Percentiles rank a stretch among this genome's conserved stretches.
Evolutionary conservation across 2,113 vertebrate genomes (phyloP).

Genomic region (Xiphias gladius): DNA sequence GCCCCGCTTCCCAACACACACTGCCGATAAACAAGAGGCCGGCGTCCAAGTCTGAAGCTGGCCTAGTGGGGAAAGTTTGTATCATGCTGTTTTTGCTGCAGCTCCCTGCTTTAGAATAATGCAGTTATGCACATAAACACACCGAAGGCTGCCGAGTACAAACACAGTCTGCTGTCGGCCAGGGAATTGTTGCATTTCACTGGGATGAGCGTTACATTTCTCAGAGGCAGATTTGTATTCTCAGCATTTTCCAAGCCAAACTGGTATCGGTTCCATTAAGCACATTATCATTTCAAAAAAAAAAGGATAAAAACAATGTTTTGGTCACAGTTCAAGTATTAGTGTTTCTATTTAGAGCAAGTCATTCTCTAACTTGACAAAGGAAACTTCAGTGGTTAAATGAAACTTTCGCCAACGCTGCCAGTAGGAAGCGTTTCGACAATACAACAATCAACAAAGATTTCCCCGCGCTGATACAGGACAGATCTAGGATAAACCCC

Average conservation of each 20-base stretch:
- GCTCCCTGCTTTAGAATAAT: not conserved
- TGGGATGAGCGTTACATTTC: not conserved
- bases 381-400: too few relatives aligned
- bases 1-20: not conserved
- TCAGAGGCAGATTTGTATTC: not conserved
- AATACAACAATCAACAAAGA: not conserved
- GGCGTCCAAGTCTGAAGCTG: not conserved
- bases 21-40: not conserved
- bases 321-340: too few relatives aligned
- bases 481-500: slow-evolving; percentile 26
- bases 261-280: not conserved
- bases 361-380: not conserved
- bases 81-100: not conserved
- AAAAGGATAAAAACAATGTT: not conserved
- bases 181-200: not conserved
- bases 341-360: not conserved
- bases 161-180: not conserved
- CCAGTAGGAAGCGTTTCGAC: not conserved
- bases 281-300: not conserved
- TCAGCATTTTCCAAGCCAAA: not conserved
- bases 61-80: not conserved
- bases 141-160: not conserved
- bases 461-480: not conserved
- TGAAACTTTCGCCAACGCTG: too few relatives aligned
- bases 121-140: not conserved